Percentiles rank a stretch among this genome's conserved stretches.
These are phyloP conservation scores for Subacronicta megacephala DNA, from an alignment of 2,888 invertebrate genomes.

Conservation along the genomic window DNA sequence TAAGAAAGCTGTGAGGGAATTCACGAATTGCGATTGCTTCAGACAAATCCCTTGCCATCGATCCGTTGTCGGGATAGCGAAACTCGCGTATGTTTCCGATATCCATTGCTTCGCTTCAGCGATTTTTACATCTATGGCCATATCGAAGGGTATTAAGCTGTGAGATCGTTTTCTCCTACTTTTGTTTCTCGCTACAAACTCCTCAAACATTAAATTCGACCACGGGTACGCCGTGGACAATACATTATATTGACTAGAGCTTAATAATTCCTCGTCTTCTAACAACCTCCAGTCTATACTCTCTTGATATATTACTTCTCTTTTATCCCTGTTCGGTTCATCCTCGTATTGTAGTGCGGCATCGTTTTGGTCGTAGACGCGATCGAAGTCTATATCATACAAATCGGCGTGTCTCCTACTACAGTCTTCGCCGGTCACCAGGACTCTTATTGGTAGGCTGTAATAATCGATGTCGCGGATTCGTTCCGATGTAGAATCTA, in stretches of 20 bases:
- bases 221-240: constrained; percentile 88
- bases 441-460: constrained; percentile 93
- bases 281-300: constrained; percentile 84
- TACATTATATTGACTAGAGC: constrained; percentile 85
- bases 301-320: constrained; percentile 74
- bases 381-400: constrained; percentile 90
- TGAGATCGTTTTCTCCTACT: constrained; percentile 88
- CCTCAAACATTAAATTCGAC: constrained; percentile 87
- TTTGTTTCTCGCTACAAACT: constrained; percentile 84
- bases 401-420: constrained; percentile 91
- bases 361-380: constrained; percentile 88
- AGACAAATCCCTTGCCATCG: constrained; percentile 95
- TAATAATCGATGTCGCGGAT: constrained; percentile 95
- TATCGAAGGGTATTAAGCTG: constrained; percentile 84
- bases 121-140: constrained; percentile 91
- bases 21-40: constrained; percentile 94
- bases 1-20: constrained; percentile 93
- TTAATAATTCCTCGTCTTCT: constrained; percentile 78
- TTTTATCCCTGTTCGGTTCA: constrained; percentile 79
- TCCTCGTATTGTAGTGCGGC: constrained; percentile 83
- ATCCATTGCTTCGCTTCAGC: constrained; percentile 95
- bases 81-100: constrained; percentile 95
- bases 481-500: constrained; percentile 95
- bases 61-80: constrained; percentile 95
- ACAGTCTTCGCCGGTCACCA: constrained; percentile 93